phyloP scores from a whole-genome alignment of 2,888 invertebrate species.

The Cremastobaeus sp. region DNA sequence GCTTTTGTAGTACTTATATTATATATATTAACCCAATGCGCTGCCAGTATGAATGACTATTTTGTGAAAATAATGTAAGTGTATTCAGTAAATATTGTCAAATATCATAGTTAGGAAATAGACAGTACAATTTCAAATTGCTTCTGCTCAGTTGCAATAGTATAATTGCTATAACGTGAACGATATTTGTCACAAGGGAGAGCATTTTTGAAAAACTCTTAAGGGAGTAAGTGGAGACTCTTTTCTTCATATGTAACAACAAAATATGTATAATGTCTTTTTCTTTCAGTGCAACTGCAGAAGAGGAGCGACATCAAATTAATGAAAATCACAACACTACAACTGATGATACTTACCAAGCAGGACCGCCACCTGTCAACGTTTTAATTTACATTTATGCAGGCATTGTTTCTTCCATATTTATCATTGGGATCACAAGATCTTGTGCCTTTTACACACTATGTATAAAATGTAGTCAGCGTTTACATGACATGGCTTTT shows the following conservation, averaged over 20 bases:
- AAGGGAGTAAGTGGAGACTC: too few relatives aligned
- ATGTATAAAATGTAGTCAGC: slow-evolving; percentile 79
- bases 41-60: slow-evolving; percentile 84
- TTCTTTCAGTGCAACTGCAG: slow-evolving; percentile 82
- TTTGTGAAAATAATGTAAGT: slow-evolving; percentile 80
- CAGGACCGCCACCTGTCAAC: slow-evolving; percentile 33
- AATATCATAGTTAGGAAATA: too few relatives aligned
- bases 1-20: slow-evolving; percentile 78
- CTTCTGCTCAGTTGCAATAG: too few relatives aligned
- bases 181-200: too few relatives aligned
- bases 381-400: slow-evolving; percentile 83
- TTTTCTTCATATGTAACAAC: too few relatives aligned
- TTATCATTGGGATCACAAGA: slow-evolving; percentile 76
- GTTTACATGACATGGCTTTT: slow-evolving; percentile 81
- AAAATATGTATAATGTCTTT: too few relatives aligned
- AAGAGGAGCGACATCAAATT: slow-evolving; percentile 76
- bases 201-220: too few relatives aligned
- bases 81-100: background rate
- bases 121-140: too few relatives aligned
- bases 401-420: slow-evolving; percentile 78
- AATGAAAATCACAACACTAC: slow-evolving; percentile 30
- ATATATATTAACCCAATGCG: slow-evolving; percentile 81
- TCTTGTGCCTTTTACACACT: slow-evolving; percentile 78
- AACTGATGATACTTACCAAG: slow-evolving; percentile 43
- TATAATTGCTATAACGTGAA: too few relatives aligned